phyloP scores from a whole-genome alignment of 2,113 vertebrate genomes.

The Perccottus glenii region DNA sequence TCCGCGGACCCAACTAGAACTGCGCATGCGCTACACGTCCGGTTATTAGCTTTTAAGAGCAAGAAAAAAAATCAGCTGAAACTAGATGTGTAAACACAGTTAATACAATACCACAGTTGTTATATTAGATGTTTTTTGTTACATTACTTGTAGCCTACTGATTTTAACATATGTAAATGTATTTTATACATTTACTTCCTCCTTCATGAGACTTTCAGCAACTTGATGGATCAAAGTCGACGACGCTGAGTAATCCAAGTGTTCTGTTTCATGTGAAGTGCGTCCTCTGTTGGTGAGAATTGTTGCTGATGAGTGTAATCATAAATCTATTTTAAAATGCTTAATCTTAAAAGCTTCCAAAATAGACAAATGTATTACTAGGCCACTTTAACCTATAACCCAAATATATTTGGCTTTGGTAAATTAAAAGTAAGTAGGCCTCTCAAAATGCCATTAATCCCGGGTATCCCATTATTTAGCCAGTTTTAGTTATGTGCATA shows the following conservation, averaged over 20 bases:
- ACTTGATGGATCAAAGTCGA: neutral
- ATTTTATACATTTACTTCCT: constrained; percentile 13
- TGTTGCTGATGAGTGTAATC: too few relatives aligned
- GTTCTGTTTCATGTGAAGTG: constrained; percentile 21
- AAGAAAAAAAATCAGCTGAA: constrained; percentile 32
- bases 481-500: constrained; percentile 12
- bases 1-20: neutral
- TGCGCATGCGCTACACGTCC: neutral
- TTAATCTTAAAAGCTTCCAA: neutral
- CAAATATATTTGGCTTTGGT: neutral
- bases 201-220: neutral
- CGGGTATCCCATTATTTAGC: neutral
- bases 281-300: constrained; percentile 47
- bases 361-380: too few relatives aligned
- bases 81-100: neutral
- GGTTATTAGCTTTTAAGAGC: constrained; percentile 3
- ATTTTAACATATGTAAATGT: too few relatives aligned
- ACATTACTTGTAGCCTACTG: too few relatives aligned
- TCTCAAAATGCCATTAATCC: too few relatives aligned
- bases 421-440: too few relatives aligned
- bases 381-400: too few relatives aligned
- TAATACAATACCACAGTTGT: neutral
- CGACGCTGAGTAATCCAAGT: constrained; percentile 5
- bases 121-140: too few relatives aligned
- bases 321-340: neutral